Conservation (phyloP, 2,888 invertebrate genomes). For the Lagria hirta region DNA sequence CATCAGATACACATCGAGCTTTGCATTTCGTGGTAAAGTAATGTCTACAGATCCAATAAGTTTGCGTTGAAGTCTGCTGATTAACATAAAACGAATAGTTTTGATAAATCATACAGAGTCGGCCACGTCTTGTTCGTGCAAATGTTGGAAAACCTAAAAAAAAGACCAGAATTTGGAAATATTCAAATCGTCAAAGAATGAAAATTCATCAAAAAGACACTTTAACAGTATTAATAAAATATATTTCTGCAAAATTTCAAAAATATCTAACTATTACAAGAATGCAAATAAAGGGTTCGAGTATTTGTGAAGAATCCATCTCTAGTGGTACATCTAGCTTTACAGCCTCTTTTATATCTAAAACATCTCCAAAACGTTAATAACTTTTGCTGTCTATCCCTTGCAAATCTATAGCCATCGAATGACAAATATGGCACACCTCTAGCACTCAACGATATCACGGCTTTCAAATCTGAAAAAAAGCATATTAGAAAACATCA, state of each 20-base stretch:
- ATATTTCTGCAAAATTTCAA: too few species aligned
- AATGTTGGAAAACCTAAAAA: constrained; percentile 8
- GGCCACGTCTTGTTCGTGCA: constrained; percentile 36
- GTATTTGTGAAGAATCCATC: too few species aligned
- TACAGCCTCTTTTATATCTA: background rate
- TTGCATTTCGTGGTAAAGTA: constrained; percentile 43
- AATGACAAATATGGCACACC: background rate
- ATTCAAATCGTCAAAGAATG: too few species aligned
- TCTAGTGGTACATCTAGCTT: background rate
- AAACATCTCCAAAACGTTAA: background rate
- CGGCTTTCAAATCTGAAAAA: too few species aligned
- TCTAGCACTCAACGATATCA: too few species aligned
- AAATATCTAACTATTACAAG: too few species aligned
- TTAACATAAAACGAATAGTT: constrained; percentile 41
- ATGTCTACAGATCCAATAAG: constrained; percentile 43
- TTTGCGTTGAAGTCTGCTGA: constrained; percentile 33
- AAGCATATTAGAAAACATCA: too few species aligned
- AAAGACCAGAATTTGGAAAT: too few species aligned
- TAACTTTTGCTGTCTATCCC: background rate
- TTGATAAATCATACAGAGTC: constrained; percentile 38
- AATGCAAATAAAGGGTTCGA: too few species aligned
- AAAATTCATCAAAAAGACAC: too few species aligned
- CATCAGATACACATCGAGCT: constrained; percentile 26
- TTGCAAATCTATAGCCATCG: background rate
- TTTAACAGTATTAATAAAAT: too few species aligned